Evolutionary conservation across 1,140 invertebrate genomes (phyloP).

Genomic region (Planococcus citri): DNA sequence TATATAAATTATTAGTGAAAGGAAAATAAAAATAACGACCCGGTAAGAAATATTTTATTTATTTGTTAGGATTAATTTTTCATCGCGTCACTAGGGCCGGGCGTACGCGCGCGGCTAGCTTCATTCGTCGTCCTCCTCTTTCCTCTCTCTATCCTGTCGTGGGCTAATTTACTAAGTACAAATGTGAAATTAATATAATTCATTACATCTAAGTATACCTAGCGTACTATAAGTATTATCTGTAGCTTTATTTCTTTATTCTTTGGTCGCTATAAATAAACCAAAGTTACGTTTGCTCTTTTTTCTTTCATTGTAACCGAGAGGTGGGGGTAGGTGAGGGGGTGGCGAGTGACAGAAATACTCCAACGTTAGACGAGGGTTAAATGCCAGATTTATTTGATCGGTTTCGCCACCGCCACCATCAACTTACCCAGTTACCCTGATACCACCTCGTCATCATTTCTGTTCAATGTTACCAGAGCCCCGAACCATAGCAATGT

Average conservation of each 20-base stretch:
- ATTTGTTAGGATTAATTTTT: not conserved
- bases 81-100: not conserved
- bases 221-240: too few species aligned
- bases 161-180: not conserved
- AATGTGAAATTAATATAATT: conserved; percentile 5
- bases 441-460: too few species aligned
- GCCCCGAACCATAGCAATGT: too few species aligned
- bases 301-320: too few species aligned
- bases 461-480: too few species aligned
- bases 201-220: not conserved
- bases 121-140: not conserved
- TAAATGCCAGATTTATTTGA: not conserved
- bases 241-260: too few species aligned
- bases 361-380: not conserved
- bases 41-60: not conserved
- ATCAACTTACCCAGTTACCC: too few species aligned
- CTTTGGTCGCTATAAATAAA: conserved; percentile 1
- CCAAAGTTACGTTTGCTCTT: not conserved
- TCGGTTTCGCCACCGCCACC: not conserved
- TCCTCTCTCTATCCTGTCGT: too few species aligned
- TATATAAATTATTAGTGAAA: not conserved
- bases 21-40: not conserved
- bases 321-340: not conserved
- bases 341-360: not conserved
- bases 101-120: not conserved